Evolutionary conservation across 2,888 invertebrate genomes (phyloP), one percentile per base, ranked within the genome.

Genomic region (Zonitis immaculata): DNA sequence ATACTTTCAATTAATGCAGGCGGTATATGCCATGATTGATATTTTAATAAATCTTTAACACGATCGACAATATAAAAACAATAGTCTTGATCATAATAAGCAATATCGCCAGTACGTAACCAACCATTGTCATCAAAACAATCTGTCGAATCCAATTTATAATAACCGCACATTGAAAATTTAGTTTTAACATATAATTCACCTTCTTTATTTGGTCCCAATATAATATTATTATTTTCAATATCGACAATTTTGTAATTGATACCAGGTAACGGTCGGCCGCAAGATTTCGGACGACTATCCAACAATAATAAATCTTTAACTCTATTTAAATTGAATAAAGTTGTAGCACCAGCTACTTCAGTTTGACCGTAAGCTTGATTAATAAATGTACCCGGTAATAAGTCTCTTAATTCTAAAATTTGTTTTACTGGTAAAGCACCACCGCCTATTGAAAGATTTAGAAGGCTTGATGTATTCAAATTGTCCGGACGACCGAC

Each of bases 21-120:
- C 18, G 69, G 58, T 5, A 82, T 79, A 66, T 81, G 80, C 71
- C 77, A 72, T 35, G 70, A 76, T 57, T 67, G 76, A 60, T 77
- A 82, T 63, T 80, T 81, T 6, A 82, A 67, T 56, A 82, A 67
- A 57, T 79, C 73, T 58, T 82, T 82, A 5, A 78, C 73, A 18
- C 82, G 72, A 30, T 80, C 81, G 0, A 79, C 73, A 30, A 78
- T 75, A 65, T 69, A 80, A 52, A 76, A 78, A 57, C 79, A 76
- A 58, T 71, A 72, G n/a, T 77, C 71, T 12, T 77, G 74, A 56
- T 82, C 80, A 55, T 78, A 77, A 56, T 78, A 80, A 18, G 77
- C 74, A 18, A 80, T 67, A 55, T 82, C 82, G 0, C 81, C 82
- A 1, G 80, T 78, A 60, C 75, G 78, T 27, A 80, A 67, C 78